Evolutionary conservation across 2,113 vertebrate genomes (phyloP), one percentile per base, ranked within the genome.

Genomic region (Ailurus styani): DNA sequence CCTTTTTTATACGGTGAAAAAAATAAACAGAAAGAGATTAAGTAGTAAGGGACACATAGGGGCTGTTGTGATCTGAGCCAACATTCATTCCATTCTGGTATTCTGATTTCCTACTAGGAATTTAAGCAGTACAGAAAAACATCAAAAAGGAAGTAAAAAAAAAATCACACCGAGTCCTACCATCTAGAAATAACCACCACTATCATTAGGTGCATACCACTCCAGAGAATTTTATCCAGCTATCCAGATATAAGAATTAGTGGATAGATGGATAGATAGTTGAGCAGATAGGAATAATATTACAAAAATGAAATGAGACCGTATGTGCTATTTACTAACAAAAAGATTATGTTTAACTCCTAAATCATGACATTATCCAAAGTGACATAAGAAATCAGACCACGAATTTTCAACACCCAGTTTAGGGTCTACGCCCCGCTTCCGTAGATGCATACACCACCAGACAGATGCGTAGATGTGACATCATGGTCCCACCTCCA

Each of bases 61-160:
- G 31, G 15, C 27, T 95, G 7, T 31, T 79, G 54, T 75, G n/a
- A 84, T 62, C 21, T 60, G 34, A 96, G 50, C 25, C 77, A 81
- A 62, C 3, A 18, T 78, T 62, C 55, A 68, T 68, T 34, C 75
- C 60, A 68, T 40, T 87, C 62, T 21, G 1, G 10, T 87, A 91
- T 90, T 88, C 55, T 91, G 70, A 84, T 87, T 94, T 90, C 84
- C 75, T 66, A 40, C 29, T 60, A 95, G n/a, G 70, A 95, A 94
- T 83, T 87, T 45, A 95, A 96, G 27, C 11, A 45, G 18, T 75
- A 15, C 21, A 78, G 37, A 83, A 92, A 37, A 77, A 25, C 37
- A 57, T 87, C 64, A 15, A 93, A 93, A 95, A 45, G 45, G 40
- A 88, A 81, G 1, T 52, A 21, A 54, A 91, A 37, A 54, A 89